phyloP scores from a whole-genome alignment of 2,888 invertebrate species.

The Spilarctia lutea region DNA sequence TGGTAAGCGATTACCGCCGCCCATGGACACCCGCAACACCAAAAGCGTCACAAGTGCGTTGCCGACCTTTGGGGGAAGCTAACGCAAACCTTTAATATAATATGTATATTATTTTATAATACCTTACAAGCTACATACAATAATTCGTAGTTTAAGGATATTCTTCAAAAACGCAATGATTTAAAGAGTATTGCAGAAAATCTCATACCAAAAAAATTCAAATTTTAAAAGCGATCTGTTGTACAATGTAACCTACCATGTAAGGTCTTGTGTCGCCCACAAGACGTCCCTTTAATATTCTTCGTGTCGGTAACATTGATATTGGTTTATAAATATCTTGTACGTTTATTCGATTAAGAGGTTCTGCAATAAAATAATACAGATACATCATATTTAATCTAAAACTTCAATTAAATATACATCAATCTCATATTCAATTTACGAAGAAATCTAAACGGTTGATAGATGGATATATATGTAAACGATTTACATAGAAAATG shows the following conservation, averaged over 20 bases:
- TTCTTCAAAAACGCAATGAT: neutral
- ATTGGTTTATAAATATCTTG: neutral
- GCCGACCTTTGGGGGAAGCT: too few relatives aligned
- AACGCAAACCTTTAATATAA: too few relatives aligned
- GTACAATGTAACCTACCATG: neutral
- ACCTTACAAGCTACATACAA: too few relatives aligned
- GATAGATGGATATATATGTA: neutral
- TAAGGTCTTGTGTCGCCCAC: constrained; percentile 8
- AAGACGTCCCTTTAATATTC: constrained; percentile 4
- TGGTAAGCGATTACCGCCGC: too few relatives aligned
- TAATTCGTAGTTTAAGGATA: too few relatives aligned
- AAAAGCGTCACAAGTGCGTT: too few relatives aligned
- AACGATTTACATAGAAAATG: neutral
- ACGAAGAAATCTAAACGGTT: neutral
- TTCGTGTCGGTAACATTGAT: constrained; percentile 3
- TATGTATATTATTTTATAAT: too few relatives aligned
- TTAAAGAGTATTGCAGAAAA: neutral
- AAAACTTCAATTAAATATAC: neutral
- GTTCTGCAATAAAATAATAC: neutral
- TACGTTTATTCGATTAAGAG: neutral
- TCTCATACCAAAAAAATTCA: neutral
- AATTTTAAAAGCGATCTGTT: neutral
- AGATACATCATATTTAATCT: neutral
- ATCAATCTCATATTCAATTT: neutral
- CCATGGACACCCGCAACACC: too few relatives aligned